Evolutionary conservation across 2,797 vertebrate species (phyloP).

Genomic region (Danio aesculapii): DNA sequence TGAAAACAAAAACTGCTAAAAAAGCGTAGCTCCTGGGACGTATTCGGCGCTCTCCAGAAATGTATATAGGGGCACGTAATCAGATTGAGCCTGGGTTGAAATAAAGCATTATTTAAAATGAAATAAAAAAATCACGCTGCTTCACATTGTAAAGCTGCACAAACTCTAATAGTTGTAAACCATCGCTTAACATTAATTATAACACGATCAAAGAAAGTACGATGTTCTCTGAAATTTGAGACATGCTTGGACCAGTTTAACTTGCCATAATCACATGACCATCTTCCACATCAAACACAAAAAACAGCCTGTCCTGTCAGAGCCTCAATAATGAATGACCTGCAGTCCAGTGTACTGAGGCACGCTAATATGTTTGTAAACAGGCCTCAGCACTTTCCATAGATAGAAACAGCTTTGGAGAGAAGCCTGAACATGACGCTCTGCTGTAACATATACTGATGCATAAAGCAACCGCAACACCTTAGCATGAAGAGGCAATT

Average conservation of each 20-base stretch:
- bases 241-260: constrained; percentile 40
- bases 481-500: not conserved
- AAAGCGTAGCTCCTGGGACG: too few species aligned
- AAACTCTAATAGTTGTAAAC: not conserved
- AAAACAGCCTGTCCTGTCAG: constrained; percentile 11
- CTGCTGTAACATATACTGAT: not conserved
- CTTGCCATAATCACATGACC: constrained; percentile 22
- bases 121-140: not conserved
- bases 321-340: constrained; percentile 26
- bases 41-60: too few species aligned
- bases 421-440: not conserved
- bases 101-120: not conserved
- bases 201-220: not conserved
- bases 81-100: too few species aligned
- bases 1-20: too few species aligned
- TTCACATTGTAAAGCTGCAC: not conserved
- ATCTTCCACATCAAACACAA: not conserved
- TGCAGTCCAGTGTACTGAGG: not conserved
- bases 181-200: not conserved
- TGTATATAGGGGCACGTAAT: too few species aligned
- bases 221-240: not conserved
- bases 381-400: not conserved
- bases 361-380: constrained; percentile 36
- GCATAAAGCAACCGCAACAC: not conserved
- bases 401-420: constrained; percentile 1